phyloP scores from a whole-genome alignment of 2,113 vertebrate genomes.

The Oophaga pumilio region DNA sequence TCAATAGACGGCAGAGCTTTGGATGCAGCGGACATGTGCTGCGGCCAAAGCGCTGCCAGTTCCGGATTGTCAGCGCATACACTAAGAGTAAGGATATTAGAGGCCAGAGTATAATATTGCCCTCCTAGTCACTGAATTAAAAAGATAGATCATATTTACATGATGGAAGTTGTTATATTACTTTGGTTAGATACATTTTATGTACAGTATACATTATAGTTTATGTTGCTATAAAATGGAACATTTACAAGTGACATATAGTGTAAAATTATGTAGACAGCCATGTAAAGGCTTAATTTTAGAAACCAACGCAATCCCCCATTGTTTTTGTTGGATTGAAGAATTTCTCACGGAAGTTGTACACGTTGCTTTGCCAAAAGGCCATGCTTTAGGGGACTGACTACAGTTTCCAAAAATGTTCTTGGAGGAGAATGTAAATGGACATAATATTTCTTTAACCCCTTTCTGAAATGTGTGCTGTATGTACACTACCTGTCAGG shows the following conservation, averaged over 20 bases:
- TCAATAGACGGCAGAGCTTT: no score
- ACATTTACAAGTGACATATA: not conserved
- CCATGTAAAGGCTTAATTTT: not conserved
- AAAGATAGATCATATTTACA: not conserved
- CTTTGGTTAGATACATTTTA: not conserved
- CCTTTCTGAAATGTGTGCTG: no score
- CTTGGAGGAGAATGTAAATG: not conserved
- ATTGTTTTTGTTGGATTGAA: slow-evolving; percentile 35
- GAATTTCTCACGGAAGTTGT: slow-evolving; percentile 22
- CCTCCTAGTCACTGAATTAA: not conserved
- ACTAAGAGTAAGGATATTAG: not conserved
- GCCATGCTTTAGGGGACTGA: not conserved
- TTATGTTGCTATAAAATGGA: not conserved
- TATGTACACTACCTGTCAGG: no score
- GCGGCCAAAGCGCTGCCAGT: no score
- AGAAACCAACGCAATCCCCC: not conserved
- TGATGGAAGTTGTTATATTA: not conserved
- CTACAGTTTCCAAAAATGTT: slow-evolving; percentile 30
- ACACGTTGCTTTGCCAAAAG: slow-evolving; percentile 33
- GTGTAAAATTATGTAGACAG: not conserved
- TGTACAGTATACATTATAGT: not conserved
- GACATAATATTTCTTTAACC: not conserved
- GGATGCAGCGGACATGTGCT: no score
- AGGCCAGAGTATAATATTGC: not conserved
- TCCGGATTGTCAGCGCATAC: no score